Percentiles rank a stretch among this genome's conserved stretches.
Conservation (phyloP, 2,888 invertebrate species). For the Chymomyza amoena region DNA sequence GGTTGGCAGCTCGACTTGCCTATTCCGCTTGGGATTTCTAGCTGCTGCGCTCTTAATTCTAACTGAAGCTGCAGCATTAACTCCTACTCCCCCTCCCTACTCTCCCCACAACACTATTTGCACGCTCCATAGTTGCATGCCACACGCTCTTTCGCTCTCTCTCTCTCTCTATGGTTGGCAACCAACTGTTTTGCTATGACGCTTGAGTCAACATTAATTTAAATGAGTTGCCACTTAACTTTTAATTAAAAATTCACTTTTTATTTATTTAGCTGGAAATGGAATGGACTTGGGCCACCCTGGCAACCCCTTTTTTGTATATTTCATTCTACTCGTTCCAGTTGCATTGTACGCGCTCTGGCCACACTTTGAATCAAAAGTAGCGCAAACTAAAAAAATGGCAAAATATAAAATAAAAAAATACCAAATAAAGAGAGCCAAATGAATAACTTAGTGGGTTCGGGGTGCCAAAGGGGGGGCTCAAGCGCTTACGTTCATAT, state of each 20-base stretch:
- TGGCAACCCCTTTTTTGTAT: neutral
- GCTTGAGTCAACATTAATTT: slow-evolving; percentile 75
- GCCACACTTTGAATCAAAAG: slow-evolving; percentile 63
- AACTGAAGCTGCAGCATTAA: neutral
- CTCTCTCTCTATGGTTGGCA: slow-evolving; percentile 23
- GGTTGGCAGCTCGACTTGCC: neutral
- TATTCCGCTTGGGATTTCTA: neutral
- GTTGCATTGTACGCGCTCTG: slow-evolving; percentile 11
- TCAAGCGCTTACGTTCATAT: slow-evolving; percentile 40
- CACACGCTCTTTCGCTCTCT: neutral
- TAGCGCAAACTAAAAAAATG: slow-evolving; percentile 55
- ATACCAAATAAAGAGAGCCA: slow-evolving; percentile 11
- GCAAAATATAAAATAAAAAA: slow-evolving; percentile 18
- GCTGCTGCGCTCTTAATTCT: neutral
- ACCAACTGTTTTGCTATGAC: slow-evolving; percentile 69
- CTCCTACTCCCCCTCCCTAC: neutral
- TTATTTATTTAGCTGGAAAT: slow-evolving; percentile 69
- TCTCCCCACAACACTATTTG: neutral
- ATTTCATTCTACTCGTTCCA: neutral
- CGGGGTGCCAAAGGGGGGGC: slow-evolving; percentile 6
- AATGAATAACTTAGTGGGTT: neutral
- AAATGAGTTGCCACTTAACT: slow-evolving; percentile 76
- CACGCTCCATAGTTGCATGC: slow-evolving; percentile 1
- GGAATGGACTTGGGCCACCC: slow-evolving; percentile 52
- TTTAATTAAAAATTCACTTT: slow-evolving; percentile 76